These are phyloP conservation scores for Ictalurus furcatus DNA, from an alignment of 2,113 vertebrate species.

Conservation along the genomic window DNA sequence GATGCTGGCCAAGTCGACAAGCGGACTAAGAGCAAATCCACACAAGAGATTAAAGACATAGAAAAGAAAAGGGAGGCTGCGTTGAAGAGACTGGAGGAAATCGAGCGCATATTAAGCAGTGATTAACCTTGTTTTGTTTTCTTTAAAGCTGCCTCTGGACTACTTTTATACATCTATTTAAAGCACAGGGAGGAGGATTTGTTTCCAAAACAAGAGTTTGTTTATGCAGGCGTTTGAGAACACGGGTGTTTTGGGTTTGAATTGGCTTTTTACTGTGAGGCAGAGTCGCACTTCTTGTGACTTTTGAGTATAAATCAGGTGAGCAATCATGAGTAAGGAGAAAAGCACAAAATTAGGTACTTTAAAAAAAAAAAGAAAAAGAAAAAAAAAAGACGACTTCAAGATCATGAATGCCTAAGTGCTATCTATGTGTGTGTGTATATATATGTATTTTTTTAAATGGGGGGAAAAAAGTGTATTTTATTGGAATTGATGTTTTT, in stretches of 20 bases:
- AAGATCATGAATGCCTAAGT: slow-evolving; percentile 17
- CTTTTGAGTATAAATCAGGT: neutral
- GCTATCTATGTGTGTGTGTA: neutral
- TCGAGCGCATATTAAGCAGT: slow-evolving; percentile 94
- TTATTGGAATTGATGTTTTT: slow-evolving; percentile 19
- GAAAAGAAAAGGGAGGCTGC: slow-evolving; percentile 95
- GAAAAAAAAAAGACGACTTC: neutral
- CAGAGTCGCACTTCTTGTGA: neutral
- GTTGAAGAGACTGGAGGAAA: slow-evolving; percentile 96
- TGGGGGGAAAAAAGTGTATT: slow-evolving; percentile 16
- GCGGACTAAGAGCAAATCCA: slow-evolving; percentile 82
- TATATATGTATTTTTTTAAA: slow-evolving; percentile 42
- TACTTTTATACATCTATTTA: slow-evolving; percentile 63
- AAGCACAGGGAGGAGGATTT: slow-evolving; percentile 41
- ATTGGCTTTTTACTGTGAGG: neutral
- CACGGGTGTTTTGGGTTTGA: neutral
- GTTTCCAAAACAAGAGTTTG: slow-evolving; percentile 26
- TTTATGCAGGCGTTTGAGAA: slow-evolving; percentile 46
- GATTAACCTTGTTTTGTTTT: slow-evolving; percentile 74
- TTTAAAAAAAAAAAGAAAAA: neutral
- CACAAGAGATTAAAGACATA: slow-evolving; percentile 92
- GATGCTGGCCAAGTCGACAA: slow-evolving; percentile 73
- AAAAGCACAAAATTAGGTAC: slow-evolving; percentile 42
- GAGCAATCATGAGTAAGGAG: neutral
- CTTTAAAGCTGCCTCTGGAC: slow-evolving; percentile 38